Base-by-base conservation (phyloP, 2,888 invertebrate genomes). In the Drosophila cognata region DNA sequence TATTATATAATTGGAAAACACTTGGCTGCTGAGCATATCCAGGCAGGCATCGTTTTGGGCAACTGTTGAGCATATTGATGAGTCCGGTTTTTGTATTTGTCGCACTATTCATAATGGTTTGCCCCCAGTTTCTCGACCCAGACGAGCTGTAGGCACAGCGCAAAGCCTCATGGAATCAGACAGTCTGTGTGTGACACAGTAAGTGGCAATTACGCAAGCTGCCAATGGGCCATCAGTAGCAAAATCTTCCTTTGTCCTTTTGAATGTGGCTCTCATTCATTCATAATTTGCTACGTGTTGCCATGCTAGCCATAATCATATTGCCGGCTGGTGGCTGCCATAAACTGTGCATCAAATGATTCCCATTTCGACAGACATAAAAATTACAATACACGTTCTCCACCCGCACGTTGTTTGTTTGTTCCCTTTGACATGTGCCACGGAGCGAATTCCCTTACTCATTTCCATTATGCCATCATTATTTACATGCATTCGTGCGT, bases 281-380 rank as follows among this genome's bases (percentile, higher is more conserved):
- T 85, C 85, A 89, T 88, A 84, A 85, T 85, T 89, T 87, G 88
- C 82, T 89, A 89, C 84, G 84, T 84, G 84, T 88, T 82, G 85
- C 78, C 77, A 68, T 72, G 74, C 66, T 77, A 61, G 55, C 21
- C 61, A 70, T 82, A 88, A 86, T 83, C 81, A 84, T 84, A 71
- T 79, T 75, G 68, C 60, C 55, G 35, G 28, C 21, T 74, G 60
- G 38, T 36, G 13, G 41, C 35, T 46, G 60, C 66, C 89, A 88
- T 84, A 86, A 88, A 84, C 76, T 86, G 74, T 62, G 84, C 87
- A 88, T 79, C 89, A 81, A 88, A 84, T 88, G 86, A 73, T 72
- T 77, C 71, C 81, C 56, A 69, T 50, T 70, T 58, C 53, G 61
- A 56, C 31, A 55, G 25, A 67, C 67, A 71, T 79, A 84, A 82